Evolutionary conservation across 2,888 invertebrate species (phyloP), one percentile per base, ranked within the genome.

Genomic region (Parapristionchus giblindavisi): DNA sequence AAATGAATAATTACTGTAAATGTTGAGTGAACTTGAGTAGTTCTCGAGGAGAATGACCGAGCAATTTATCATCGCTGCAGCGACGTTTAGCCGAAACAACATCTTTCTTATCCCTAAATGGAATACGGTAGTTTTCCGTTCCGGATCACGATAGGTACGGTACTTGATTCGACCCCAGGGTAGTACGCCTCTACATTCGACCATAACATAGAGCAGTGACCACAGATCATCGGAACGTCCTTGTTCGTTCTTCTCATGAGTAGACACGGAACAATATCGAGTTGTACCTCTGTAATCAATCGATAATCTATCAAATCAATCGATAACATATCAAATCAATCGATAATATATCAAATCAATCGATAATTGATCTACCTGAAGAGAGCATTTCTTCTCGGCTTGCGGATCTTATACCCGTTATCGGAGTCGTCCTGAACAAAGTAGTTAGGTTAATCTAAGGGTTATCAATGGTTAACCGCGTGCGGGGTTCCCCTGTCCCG

Each of bases 171-270:
- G 17, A 36, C 77, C 52, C 85, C 85, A 85, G 24, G 84, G 84
- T 32, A 85, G 75, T 1, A 77, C 70, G n/a, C 80, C 80, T 2
- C 84, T 76, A 54, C 84, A 75, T 72, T 85, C 85, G 54, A 81
- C 83, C 58, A 85, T 58, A 76, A 84, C 56, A 75, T 84, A 85
- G 21, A 85, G 63, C 78, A 84, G 78, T 27, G 80, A 80, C 84
- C 83, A 84, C 3, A 85, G 76, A 40, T 85, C 85, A 75, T 85
- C 85, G 17, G 82, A 80, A 43, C 85, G 79, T 68, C 83, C 43
- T 68, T 85, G 85, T 66, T 85, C 85, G 21, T 72, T 75, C 34
- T 81, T 75, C 32, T 82, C 79, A 77, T 85, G 85, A 75, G 80
- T 78, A 48, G 76, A 75, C 24, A 80, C 68, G 14, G 80, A 80